Conservation (phyloP, 1,140 invertebrate genomes). For the Philopotamus ludificatus region DNA sequence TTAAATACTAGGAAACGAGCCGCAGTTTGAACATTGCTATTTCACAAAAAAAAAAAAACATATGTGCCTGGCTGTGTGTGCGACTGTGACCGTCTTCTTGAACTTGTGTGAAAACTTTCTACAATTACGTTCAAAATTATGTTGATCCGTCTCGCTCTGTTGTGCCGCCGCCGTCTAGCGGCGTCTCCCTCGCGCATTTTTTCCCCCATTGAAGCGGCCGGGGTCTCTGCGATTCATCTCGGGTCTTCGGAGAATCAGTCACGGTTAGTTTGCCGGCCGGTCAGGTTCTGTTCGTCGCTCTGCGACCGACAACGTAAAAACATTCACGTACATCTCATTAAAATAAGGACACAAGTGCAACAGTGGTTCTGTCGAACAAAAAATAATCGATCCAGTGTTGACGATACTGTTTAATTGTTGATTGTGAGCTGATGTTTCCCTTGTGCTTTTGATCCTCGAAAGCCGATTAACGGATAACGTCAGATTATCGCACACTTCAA, state of each 20-base stretch:
- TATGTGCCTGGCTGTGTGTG: conserved; percentile 5
- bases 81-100: conserved; percentile 27
- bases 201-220: conserved; percentile 3
- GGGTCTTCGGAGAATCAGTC: conserved; percentile 18
- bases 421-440: not conserved
- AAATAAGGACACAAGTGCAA: too few relatives aligned
- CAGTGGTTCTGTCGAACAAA: too few relatives aligned
- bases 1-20: too few relatives aligned
- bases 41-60: not conserved
- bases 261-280: conserved; percentile 10
- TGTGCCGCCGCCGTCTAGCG: not conserved
- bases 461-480: not conserved
- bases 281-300: not conserved
- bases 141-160: conserved; percentile 8
- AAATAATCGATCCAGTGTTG: too few relatives aligned
- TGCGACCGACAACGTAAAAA: not conserved
- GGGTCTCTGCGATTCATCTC: conserved; percentile 19
- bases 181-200: not conserved
- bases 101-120: conserved; percentile 32
- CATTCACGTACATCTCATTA: too few relatives aligned
- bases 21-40: conserved; percentile 1
- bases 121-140: conserved; percentile 24
- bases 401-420: too few relatives aligned
- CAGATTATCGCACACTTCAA: not conserved
- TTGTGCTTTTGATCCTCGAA: not conserved